Conservation (phyloP, 2,113 vertebrate genomes). For the Bucco capensis region DNA sequence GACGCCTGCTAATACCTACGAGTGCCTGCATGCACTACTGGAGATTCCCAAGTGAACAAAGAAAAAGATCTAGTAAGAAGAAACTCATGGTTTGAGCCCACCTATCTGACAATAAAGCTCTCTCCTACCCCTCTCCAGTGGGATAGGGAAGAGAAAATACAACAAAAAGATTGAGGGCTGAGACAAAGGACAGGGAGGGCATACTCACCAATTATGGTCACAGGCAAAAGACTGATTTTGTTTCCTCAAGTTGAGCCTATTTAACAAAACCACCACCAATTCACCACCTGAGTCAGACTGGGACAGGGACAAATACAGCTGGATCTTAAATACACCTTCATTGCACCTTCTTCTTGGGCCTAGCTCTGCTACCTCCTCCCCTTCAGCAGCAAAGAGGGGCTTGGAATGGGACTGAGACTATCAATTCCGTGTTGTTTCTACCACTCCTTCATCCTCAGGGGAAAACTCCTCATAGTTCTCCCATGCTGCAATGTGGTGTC, state of each 20-base stretch:
- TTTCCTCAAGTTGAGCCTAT: no score
- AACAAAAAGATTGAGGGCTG: not conserved
- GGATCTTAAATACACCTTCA: not conserved
- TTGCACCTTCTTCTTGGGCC: not conserved
- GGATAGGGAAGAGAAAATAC: not conserved
- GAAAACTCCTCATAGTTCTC: not conserved
- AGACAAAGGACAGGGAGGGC: not conserved
- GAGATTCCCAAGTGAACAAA: not conserved
- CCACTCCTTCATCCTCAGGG: not conserved
- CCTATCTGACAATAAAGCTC: not conserved
- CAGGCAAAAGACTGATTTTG: no score
- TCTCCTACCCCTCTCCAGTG: not conserved
- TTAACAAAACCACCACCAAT: not conserved
- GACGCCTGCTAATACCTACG: not conserved
- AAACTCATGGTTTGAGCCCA: not conserved
- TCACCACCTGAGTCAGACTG: not conserved
- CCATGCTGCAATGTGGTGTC: not conserved
- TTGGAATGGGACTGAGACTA: not conserved
- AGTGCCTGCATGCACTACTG: not conserved
- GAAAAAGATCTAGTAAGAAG: not conserved
- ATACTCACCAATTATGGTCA: not conserved
- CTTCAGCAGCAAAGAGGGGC: not conserved
- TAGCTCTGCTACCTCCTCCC: not conserved
- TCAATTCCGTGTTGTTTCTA: not conserved
- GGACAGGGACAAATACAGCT: not conserved